Evolutionary conservation across 2,797 vertebrate genomes (phyloP).

Genomic region (Acipenser ruthenus): DNA sequence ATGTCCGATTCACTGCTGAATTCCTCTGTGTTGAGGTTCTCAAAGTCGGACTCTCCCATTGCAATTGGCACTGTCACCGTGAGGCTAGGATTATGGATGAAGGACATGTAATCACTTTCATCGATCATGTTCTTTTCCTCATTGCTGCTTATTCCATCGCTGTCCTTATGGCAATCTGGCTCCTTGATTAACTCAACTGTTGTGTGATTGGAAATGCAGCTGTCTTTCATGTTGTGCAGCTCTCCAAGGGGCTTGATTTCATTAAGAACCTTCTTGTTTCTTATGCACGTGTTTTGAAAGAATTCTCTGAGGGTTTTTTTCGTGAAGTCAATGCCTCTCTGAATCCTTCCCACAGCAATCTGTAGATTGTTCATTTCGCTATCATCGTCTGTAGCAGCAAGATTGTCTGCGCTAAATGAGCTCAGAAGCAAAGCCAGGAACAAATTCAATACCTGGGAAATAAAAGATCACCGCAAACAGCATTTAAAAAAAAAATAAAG

Average conservation of each 20-base stretch:
- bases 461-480: too few relatives aligned
- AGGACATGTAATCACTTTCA: constrained; percentile 79
- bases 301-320: constrained; percentile 64
- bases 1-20: constrained; percentile 83
- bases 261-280: constrained; percentile 58
- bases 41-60: constrained; percentile 87
- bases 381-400: constrained; percentile 73
- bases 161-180: constrained; percentile 61
- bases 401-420: constrained; percentile 94
- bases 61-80: constrained; percentile 91
- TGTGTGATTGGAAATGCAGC: constrained; percentile 73
- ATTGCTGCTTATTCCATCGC: constrained; percentile 73
- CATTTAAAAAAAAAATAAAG: too few relatives aligned
- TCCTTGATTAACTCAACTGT: constrained; percentile 83
- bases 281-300: constrained; percentile 67
- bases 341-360: constrained; percentile 81
- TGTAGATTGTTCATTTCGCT: constrained; percentile 86
- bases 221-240: constrained; percentile 76
- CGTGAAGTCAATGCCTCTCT: constrained; percentile 61
- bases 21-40: constrained; percentile 89
- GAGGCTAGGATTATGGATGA: constrained; percentile 82
- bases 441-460: constrained; percentile 83
- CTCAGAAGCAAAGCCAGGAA: constrained; percentile 93
- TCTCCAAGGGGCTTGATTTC: constrained; percentile 76
- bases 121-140: constrained; percentile 78